Conservation (phyloP, 2,113 vertebrate species). For the Melanerpes aurifrons region DNA sequence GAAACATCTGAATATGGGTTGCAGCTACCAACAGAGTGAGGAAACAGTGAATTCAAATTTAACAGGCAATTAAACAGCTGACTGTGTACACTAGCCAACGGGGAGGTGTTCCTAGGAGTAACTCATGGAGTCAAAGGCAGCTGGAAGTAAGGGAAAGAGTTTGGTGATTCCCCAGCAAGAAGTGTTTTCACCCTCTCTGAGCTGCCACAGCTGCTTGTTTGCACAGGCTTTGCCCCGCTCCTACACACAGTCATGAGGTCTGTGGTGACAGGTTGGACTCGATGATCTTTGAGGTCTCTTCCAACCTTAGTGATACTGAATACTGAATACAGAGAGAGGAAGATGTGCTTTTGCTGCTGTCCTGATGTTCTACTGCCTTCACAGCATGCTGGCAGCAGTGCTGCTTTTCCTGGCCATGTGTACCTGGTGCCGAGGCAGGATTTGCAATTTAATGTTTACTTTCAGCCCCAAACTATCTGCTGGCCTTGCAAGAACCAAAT, state of each 20-base stretch:
- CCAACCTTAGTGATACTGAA: too few relatives aligned
- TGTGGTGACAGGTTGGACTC: too few relatives aligned
- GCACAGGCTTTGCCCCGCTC: not conserved
- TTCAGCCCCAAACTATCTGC: not conserved
- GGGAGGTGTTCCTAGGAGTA: not conserved
- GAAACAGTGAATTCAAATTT: not conserved
- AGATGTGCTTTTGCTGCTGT: not conserved
- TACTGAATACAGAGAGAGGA: not conserved
- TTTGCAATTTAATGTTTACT: not conserved
- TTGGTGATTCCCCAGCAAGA: not conserved
- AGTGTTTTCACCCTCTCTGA: not conserved
- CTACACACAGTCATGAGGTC: too few relatives aligned
- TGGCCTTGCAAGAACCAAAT: not conserved
- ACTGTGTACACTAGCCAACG: not conserved
- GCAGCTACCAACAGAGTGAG: not conserved
- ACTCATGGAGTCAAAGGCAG: not conserved
- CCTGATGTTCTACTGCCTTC: not conserved
- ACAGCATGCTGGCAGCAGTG: not conserved
- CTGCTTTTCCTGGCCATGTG: fast-evolving
- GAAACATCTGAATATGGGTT: not conserved
- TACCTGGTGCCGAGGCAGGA: not conserved
- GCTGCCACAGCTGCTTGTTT: not conserved
- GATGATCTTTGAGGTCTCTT: too few relatives aligned
- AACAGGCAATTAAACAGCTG: not conserved
- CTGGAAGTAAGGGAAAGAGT: not conserved